These are phyloP conservation scores for Malthinus flaveolus DNA, from an alignment of 2,888 invertebrate genomes.

Conservation along the genomic window DNA sequence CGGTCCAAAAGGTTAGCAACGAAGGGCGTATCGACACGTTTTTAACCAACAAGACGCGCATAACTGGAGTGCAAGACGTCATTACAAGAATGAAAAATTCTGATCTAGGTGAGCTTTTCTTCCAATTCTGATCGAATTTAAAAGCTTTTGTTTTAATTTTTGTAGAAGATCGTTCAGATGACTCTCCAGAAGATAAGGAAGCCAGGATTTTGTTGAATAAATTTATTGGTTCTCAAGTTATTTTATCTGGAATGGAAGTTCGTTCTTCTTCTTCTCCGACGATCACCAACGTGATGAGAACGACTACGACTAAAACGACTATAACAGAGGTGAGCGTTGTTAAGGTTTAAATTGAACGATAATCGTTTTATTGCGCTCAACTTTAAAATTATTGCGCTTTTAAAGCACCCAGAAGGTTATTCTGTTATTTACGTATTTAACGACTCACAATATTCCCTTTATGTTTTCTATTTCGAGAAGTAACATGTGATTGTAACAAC, in stretches of 20 bases:
- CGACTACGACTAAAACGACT: conserved; percentile 40
- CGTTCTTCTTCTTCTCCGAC: conserved; percentile 35
- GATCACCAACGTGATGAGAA: conserved; percentile 32
- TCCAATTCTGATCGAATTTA: neutral
- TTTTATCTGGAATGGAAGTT: conserved; percentile 76
- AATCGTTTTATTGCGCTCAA: neutral
- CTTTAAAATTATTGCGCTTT: neutral
- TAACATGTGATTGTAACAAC: conserved; percentile 3
- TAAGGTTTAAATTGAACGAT: neutral
- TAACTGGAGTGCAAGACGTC: conserved; percentile 76
- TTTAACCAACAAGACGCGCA: conserved; percentile 70
- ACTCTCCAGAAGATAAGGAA: conserved; percentile 68
- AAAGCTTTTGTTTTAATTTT: neutral
- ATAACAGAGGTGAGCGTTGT: conserved; percentile 38
- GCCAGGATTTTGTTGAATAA: conserved; percentile 79
- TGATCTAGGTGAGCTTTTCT: conserved; percentile 65
- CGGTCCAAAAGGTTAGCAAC: conserved; percentile 7
- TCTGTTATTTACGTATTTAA: neutral
- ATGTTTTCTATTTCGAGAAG: conserved; percentile 3
- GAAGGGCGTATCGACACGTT: conserved; percentile 60
- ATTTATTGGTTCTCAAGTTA: conserved; percentile 80
- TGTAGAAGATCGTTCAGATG: conserved; percentile 66
- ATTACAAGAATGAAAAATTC: conserved; percentile 74
- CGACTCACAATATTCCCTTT: neutral
- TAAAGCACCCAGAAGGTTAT: neutral